Evolutionary conservation across 2,888 invertebrate genomes (phyloP).

Genomic region (Alentia gelatinosa): DNA sequence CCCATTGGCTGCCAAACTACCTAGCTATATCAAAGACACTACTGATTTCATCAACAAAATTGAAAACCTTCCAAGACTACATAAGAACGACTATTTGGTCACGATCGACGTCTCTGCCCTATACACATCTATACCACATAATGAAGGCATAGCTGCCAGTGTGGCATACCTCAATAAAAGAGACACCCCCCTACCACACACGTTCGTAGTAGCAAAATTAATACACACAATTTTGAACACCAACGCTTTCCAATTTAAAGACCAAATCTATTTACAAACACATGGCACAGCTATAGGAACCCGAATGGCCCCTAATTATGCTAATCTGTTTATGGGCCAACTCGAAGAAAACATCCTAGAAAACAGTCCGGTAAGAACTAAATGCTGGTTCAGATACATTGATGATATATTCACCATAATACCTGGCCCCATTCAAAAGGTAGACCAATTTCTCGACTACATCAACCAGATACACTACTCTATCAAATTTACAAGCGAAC

Average conservation of each 20-base stretch:
- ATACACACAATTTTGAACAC: background rate
- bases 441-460: background rate
- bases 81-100: background rate
- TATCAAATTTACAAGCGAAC: background rate
- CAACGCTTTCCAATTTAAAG: background rate
- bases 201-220: background rate
- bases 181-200: background rate
- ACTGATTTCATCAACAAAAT: background rate
- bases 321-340: slow-evolving; percentile 16
- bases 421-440: background rate
- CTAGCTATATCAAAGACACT: background rate
- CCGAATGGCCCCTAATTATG: background rate
- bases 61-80: background rate
- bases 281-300: slow-evolving; percentile 9
- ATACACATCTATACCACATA: background rate
- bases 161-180: background rate
- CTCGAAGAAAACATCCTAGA: background rate
- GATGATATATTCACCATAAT: slow-evolving; percentile 1
- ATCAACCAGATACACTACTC: background rate
- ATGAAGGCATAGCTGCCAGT: background rate
- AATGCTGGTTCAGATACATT: background rate
- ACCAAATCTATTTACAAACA: background rate
- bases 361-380: background rate
- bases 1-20: background rate
- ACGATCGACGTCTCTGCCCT: background rate